Base-by-base conservation (phyloP, 2,113 vertebrate species). In the Eidolon helvum region DNA sequence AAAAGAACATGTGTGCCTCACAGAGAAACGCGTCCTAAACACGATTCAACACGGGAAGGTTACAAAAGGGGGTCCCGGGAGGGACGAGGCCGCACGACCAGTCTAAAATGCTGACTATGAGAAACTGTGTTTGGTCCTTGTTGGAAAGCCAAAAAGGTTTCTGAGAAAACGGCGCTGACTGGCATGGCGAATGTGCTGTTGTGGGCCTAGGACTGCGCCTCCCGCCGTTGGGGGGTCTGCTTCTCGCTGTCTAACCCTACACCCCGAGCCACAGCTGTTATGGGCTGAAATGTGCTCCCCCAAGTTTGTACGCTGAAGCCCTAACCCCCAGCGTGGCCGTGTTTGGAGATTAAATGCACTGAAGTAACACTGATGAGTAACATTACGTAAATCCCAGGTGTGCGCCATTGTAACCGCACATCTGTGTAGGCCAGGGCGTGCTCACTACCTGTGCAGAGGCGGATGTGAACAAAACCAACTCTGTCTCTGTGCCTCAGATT, bases 141-240 rank as follows among this genome's bases (percentile, higher is more conserved):
- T 0, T 21, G 14, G 45, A 15, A 5, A 71, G 14, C 40, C 80
- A 57, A 40, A 43, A 40, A 50, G 30, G 19, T 30, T 63, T 75
- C 80, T 43, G 38, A 77, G 66, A 82, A 87, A 68, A n/a, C 2
- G 38, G 16, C 21, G 63, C 3, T 48, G 4, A 28, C 3, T 10
- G 30, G 6, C 21, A 35, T 0, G 14, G 40, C 15, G 0, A 21
- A 9, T 10, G 9, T 0, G 26, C 38, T 59, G 12, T n/a, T 3
- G 40, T 33, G 45, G 24, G 2, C 66, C 43, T 63, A 33, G 59
- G 6, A 43, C 57, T 1, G 28, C 0, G 2, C 61, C 38, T 5
- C 35, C 66, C 38, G n/a, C 28, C 83, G 45, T 16, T 0, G 11
- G 22, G 43, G 83, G 14, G 4, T 7, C 75, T 2, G 11, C 30